Conservation (phyloP, 2,113 vertebrate species). For the Cyrtonyx montezumae region DNA sequence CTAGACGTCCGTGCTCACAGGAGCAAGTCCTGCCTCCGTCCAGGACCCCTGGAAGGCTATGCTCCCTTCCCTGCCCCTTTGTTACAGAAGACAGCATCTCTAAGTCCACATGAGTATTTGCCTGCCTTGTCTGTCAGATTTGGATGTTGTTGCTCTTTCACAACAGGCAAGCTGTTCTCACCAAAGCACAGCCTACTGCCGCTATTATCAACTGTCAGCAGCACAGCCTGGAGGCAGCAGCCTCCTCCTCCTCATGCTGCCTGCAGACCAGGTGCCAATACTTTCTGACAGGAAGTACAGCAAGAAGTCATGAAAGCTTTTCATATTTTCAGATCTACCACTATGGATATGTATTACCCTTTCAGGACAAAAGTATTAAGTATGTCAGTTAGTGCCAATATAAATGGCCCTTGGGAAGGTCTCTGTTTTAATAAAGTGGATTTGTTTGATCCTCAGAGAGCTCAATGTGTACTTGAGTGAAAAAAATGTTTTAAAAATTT, state of each 20-base stretch:
- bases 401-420: constrained; percentile 24
- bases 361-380: constrained; percentile 30
- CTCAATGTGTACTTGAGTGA: neutral
- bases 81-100: neutral
- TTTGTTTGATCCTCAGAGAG: constrained; percentile 13
- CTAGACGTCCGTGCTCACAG: neutral
- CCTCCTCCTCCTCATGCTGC: neutral
- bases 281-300: neutral
- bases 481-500: constrained; percentile 47
- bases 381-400: constrained; percentile 22
- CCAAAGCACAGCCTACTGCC: neutral
- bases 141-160: neutral
- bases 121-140: neutral
- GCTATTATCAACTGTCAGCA: neutral
- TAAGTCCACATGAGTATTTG: neutral
- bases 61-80: neutral
- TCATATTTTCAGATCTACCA: neutral
- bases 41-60: neutral
- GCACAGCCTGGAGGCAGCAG: neutral
- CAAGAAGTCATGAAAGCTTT: neutral
- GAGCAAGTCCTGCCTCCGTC: neutral
- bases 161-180: neutral
- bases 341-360: neutral
- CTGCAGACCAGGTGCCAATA: rapidly evolving
- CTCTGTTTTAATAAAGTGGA: constrained; percentile 44